Evolutionary conservation across 2,888 invertebrate genomes (phyloP).

Genomic region (Microchrysa polita): DNA sequence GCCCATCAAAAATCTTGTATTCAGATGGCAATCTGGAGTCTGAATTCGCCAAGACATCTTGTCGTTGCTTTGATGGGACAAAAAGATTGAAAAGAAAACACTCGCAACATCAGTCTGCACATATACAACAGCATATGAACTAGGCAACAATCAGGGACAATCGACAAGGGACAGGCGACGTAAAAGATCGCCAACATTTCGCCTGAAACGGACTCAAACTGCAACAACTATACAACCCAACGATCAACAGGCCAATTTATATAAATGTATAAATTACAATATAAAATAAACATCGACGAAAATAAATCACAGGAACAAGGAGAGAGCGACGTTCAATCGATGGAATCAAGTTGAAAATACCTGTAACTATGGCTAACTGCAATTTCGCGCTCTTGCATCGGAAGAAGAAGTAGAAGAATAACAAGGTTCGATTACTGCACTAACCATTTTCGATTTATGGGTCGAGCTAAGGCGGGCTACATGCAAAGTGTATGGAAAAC

Average conservation of each 20-base stretch:
- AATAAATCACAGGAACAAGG: conserved; percentile 28
- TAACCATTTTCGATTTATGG: conserved; percentile 5
- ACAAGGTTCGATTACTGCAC: conserved; percentile 4
- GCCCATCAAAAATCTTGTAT: conserved; percentile 48
- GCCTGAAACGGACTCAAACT: not conserved
- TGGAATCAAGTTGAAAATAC: conserved; percentile 9
- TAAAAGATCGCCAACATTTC: not conserved
- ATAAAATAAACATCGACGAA: conserved; percentile 26
- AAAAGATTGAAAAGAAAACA: conserved; percentile 35
- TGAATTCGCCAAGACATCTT: conserved; percentile 42
- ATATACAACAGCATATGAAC: not conserved
- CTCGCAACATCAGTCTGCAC: conserved; percentile 1
- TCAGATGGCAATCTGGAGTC: conserved; percentile 46
- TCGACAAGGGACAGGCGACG: not conserved
- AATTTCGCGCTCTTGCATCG: not conserved
- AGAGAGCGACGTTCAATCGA: not conserved
- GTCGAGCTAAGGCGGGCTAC: conserved; percentile 5
- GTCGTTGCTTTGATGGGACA: conserved; percentile 36
- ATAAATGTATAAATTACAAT: conserved; percentile 40
- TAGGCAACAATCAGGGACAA: not conserved
- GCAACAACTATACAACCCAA: not conserved
- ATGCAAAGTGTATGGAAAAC: not conserved
- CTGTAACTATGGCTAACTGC: conserved; percentile 5
- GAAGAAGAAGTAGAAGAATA: not conserved
- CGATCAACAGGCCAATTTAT: conserved; percentile 25